Evolutionary conservation across 2,888 invertebrate species (phyloP), one percentile per base, ranked within the genome.

Genomic region (Eupeodes latifasciatus): DNA sequence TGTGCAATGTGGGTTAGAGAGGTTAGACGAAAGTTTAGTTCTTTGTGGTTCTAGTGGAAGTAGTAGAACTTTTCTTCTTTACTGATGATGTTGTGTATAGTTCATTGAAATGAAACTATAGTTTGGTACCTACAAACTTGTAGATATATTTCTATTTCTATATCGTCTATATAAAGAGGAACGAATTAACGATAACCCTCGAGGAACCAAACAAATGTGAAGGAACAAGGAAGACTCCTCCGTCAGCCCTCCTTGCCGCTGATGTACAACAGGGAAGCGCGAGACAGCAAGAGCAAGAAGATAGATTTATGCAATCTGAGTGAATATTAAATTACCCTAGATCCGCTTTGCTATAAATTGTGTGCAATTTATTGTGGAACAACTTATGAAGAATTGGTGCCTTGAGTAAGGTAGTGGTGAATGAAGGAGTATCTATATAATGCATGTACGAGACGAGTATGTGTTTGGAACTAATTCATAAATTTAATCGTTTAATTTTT

Each of bases 311-410:
- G 67, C 72, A 66, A 67, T 85, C 81, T 64, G 71, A 59, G 53
- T 67, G 76, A 83, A 80, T 87, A 84, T 80, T 55, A 87, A 87
- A 84, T 80, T 72, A 77, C 76, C 61, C 75, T 55, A 84, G 72
- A 87, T 84, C 71, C 80, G 76, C 59, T 84, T 74, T 72, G n/a
- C 72, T 66, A 80, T 87, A 87, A 87, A 87, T 87, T 40, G 80
- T 72, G 76, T 72, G 71, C 84, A 87, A 87, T 87, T 87, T 87
- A 84, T 87, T 76, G 72, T 84, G 47, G 27, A 79, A 69, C 67
- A 81, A 74, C 61, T 82, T 82, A 85, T 78, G 78, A 85, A 19
- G 82, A 57, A 85, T 82, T 62, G 49, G 69, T 62, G 67, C 67
- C 76, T 71, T 51, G 81, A 76, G 82, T 66, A 71, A 11, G 53